These are phyloP conservation scores for Ceuthmochares aereus DNA, from an alignment of 2,113 vertebrate genomes.

Conservation along the genomic window DNA sequence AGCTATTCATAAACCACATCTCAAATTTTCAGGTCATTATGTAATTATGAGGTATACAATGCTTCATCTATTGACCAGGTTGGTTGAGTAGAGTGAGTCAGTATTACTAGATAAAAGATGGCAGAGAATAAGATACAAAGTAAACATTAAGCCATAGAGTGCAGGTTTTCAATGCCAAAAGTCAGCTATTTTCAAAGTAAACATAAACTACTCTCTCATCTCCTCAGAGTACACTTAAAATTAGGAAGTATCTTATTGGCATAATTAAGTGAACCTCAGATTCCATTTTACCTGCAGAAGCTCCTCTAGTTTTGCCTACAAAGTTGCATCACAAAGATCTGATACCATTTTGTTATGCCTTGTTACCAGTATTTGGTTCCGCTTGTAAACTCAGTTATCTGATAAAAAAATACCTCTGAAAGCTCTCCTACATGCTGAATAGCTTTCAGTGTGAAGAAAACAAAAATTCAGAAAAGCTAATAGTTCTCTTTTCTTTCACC, in stretches of 20 bases:
- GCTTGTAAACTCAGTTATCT: background rate
- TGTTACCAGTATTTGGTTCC: background rate
- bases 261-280: background rate
- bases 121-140: conserved; percentile 44
- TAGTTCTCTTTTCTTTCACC: background rate
- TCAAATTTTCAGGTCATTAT: conserved; percentile 64
- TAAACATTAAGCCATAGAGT: background rate
- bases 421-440: background rate
- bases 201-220: background rate
- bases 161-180: conserved; percentile 2
- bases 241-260: background rate
- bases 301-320: background rate
- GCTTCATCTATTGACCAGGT: conserved; percentile 48
- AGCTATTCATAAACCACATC: conserved; percentile 65
- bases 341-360: background rate
- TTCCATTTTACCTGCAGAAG: background rate
- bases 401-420: background rate
- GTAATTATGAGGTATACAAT: conserved; percentile 53
- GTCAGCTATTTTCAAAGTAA: conserved; percentile 32
- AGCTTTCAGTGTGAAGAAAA: background rate
- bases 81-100: conserved; percentile 36
- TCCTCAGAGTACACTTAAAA: background rate
- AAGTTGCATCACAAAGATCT: background rate
- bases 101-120: conserved; percentile 16
- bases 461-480: background rate